phyloP scores from a whole-genome alignment of 2,888 invertebrate genomes.

The Spilosoma lubricipeda region DNA sequence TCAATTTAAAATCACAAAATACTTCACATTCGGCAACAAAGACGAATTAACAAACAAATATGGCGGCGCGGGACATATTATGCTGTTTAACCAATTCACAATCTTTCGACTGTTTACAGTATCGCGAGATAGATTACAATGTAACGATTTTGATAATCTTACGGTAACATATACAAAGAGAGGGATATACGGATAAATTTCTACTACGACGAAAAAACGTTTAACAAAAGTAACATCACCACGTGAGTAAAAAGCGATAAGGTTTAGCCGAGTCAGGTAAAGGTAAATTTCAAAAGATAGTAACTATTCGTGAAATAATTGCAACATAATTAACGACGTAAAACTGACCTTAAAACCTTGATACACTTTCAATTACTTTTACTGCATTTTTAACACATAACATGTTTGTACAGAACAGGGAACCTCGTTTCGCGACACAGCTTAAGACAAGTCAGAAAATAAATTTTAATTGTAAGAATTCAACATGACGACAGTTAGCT shows the following conservation, averaged over 20 bases:
- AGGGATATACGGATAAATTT: too few species aligned
- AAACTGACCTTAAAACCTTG: constrained; percentile 19
- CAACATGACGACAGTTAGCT: neutral
- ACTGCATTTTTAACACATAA: constrained; percentile 17
- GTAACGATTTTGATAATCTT: too few species aligned
- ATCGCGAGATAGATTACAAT: too few species aligned
- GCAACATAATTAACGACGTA: constrained; percentile 13
- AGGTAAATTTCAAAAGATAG: constrained; percentile 8
- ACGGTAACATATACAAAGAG: too few species aligned
- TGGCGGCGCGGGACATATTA: too few species aligned
- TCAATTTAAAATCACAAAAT: too few species aligned
- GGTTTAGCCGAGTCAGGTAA: neutral
- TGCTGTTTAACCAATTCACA: too few species aligned
- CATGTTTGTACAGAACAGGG: neutral
- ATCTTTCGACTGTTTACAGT: too few species aligned
- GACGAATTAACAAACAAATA: too few species aligned
- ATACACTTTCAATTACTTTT: constrained; percentile 25
- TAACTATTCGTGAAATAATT: constrained; percentile 11
- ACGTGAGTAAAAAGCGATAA: neutral
- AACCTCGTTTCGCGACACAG: neutral
- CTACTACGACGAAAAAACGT: neutral
- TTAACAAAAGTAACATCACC: neutral
- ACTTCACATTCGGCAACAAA: too few species aligned
- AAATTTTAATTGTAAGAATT: neutral
- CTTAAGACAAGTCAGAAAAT: neutral